Conservation (phyloP, 2,888 invertebrate species). For the Drosophila kuntzei region DNA sequence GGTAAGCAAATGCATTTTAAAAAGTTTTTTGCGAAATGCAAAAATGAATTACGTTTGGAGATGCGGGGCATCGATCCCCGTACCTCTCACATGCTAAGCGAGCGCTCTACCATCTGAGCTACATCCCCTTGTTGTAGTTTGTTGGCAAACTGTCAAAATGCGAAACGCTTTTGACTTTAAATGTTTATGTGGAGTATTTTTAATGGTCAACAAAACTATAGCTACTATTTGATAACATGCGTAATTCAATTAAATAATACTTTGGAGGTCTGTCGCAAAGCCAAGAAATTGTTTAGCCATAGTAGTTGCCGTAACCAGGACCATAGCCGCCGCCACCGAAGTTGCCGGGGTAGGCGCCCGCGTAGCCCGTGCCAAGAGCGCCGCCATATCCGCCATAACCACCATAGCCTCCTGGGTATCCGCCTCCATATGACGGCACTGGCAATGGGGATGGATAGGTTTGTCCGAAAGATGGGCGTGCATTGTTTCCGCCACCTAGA, state of each 20-base stretch:
- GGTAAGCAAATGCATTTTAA: background rate
- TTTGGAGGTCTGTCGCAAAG: conserved; percentile 24
- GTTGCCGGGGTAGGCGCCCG: conserved; percentile 42
- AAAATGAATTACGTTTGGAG: conserved; percentile 65
- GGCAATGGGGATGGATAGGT: conserved; percentile 30
- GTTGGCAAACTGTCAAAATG: conserved; percentile 2
- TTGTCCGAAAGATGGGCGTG: conserved; percentile 42
- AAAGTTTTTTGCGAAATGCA: background rate
- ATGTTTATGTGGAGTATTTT: conserved; percentile 16
- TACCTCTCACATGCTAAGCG: conserved; percentile 86
- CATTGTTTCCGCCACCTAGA: conserved; percentile 48
- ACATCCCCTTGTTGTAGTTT: conserved; percentile 77
- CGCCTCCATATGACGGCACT: conserved; percentile 52
- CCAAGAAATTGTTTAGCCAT: conserved; percentile 35
- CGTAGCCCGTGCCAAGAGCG: conserved; percentile 49
- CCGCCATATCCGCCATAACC: conserved; percentile 46
- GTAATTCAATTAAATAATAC: conserved; percentile 50
- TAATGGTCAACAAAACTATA: conserved; percentile 53
- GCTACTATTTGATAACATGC: conserved; percentile 47
- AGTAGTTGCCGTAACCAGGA: conserved; percentile 50
- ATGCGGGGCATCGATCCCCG: conserved; percentile 86
- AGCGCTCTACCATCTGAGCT: conserved; percentile 86
- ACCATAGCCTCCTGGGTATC: conserved; percentile 36
- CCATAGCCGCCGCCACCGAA: conserved; percentile 29
- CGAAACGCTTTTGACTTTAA: background rate